Conservation (phyloP, 1,140 invertebrate species). For the Drosophila pectinifera region DNA sequence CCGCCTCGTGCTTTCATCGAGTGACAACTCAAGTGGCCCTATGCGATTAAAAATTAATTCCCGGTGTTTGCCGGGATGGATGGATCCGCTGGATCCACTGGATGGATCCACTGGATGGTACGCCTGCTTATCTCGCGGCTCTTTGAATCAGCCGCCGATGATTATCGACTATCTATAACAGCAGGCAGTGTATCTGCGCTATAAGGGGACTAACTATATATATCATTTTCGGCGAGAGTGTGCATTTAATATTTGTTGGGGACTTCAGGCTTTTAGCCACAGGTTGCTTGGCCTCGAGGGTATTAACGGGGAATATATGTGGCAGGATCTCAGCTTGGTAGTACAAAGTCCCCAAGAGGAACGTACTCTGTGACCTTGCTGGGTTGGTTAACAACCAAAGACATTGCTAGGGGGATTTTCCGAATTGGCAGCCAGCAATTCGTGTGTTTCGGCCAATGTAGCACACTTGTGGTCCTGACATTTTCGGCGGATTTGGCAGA, state of each 20-base stretch:
- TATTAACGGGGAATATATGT: neutral
- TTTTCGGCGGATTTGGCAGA: conserved; percentile 60
- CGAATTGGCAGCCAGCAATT: conserved; percentile 39
- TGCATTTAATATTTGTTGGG: conserved; percentile 41
- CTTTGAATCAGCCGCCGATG: conserved; percentile 76
- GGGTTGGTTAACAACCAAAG: conserved; percentile 48
- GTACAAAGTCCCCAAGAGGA: neutral
- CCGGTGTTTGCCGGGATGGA: conserved; percentile 58
- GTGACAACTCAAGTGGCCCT: conserved; percentile 78
- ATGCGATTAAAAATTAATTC: conserved; percentile 82
- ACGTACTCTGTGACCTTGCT: conserved; percentile 35
- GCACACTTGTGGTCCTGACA: conserved; percentile 69
- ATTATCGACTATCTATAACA: conserved; percentile 52
- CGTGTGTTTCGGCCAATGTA: conserved; percentile 41
- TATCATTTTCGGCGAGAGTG: neutral
- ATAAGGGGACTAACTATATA: neutral
- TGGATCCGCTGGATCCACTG: conserved; percentile 14
- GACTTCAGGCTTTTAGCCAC: conserved; percentile 41
- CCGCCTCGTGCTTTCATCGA: conserved; percentile 42
- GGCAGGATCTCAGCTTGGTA: neutral
- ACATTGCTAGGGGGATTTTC: conserved; percentile 32
- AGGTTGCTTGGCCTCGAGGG: conserved; percentile 50
- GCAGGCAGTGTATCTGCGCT: conserved; percentile 16
- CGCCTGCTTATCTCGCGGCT: conserved; percentile 56
- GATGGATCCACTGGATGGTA: conserved; percentile 13